Evolutionary conservation across 2,888 invertebrate genomes (phyloP).

Genomic region (Noctua pronuba): DNA sequence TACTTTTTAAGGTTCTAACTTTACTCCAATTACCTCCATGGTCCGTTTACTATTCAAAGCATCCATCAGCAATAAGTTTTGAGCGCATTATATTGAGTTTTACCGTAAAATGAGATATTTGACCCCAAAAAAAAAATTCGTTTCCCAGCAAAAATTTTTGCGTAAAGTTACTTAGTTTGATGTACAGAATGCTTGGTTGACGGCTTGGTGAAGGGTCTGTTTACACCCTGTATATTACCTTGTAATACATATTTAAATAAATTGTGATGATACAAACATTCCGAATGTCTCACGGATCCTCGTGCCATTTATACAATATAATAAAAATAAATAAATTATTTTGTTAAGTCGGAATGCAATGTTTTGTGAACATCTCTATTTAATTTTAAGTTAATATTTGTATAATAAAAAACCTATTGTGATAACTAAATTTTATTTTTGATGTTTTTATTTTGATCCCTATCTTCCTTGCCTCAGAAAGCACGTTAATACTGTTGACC

Average conservation of each 20-base stretch:
- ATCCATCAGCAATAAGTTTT: too few relatives aligned
- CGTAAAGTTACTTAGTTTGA: too few relatives aligned
- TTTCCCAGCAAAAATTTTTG: too few relatives aligned
- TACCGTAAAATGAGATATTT: too few relatives aligned
- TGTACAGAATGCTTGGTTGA: too few relatives aligned
- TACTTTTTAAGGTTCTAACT: too few relatives aligned
- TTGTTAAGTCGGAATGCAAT: conserved; percentile 50
- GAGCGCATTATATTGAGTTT: too few relatives aligned
- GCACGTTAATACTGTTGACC: neutral
- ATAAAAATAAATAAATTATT: conserved; percentile 43
- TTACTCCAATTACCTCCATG: too few relatives aligned
- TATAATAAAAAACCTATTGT: conserved; percentile 63
- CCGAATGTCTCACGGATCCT: conserved; percentile 73
- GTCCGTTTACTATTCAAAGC: too few relatives aligned
- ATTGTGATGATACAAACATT: conserved; percentile 78
- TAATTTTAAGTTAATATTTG: conserved; percentile 30
- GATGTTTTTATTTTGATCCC: neutral
- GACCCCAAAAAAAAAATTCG: too few relatives aligned
- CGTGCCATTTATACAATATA: conserved; percentile 69
- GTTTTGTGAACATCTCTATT: conserved; percentile 50
- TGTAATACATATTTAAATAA: conserved; percentile 32
- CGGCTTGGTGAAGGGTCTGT: too few relatives aligned
- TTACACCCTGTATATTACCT: too few relatives aligned
- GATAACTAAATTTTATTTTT: conserved; percentile 49
- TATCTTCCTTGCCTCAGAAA: neutral